phyloP scores from a whole-genome alignment of 2,797 vertebrate species.

The Ptychadena robeensis region DNA sequence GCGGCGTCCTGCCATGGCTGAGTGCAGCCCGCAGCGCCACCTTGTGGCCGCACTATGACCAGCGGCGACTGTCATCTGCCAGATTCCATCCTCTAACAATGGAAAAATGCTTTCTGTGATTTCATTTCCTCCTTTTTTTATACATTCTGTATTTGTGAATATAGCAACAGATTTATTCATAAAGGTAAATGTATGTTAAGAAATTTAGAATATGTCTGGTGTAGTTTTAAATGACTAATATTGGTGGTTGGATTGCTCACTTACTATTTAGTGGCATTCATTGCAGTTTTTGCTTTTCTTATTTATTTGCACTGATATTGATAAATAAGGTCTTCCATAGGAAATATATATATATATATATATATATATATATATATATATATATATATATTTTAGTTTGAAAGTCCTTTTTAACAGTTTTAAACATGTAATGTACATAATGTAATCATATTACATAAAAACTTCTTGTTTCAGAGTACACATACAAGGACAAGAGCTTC shows the following conservation, averaged over 20 bases:
- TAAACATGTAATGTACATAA: no score
- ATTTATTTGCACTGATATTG: no score
- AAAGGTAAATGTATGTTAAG: neutral
- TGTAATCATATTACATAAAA: no score
- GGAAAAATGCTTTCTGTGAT: neutral
- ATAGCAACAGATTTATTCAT: neutral
- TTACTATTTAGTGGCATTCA: no score
- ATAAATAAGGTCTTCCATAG: no score
- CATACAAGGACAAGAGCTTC: no score
- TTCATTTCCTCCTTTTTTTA: neutral
- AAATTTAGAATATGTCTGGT: neutral
- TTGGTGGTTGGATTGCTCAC: neutral
- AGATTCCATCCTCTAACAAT: neutral
- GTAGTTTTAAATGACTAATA: neutral
- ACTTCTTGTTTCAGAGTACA: no score
- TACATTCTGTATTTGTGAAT: neutral
- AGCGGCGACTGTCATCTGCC: neutral
- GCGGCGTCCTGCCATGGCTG: neutral
- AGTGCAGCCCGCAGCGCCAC: slow-evolving; percentile 16
- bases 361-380: no score
- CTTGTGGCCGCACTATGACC: slow-evolving; percentile 30
- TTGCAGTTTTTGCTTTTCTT: no score
- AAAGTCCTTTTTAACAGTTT: no score
- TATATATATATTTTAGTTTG: no score
- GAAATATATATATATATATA: no score